phyloP scores from a whole-genome alignment of 2,888 invertebrate genomes.

The Thymelicus acteon region DNA sequence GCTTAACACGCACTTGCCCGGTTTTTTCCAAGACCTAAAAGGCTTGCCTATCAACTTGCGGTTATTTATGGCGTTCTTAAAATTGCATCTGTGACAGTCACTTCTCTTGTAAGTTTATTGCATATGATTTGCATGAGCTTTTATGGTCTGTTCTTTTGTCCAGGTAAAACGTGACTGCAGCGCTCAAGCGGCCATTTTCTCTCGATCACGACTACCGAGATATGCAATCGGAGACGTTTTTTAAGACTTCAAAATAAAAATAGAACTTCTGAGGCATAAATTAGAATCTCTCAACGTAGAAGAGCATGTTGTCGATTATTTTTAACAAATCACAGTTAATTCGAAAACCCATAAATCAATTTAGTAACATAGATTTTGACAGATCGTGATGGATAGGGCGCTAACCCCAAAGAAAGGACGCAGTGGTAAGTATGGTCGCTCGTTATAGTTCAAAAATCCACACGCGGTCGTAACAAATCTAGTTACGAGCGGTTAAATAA shows the following conservation, averaged over 20 bases:
- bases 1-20: no score
- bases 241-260: constrained; percentile 16
- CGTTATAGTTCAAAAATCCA: constrained; percentile 72
- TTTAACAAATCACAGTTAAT: constrained; percentile 15
- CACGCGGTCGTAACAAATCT: constrained; percentile 67
- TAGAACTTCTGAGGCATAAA: constrained; percentile 1
- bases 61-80: constrained; percentile 41
- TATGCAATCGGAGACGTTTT: constrained; percentile 58
- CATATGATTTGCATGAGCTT: constrained; percentile 67
- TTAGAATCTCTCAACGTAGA: not conserved
- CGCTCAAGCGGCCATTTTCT: constrained; percentile 61
- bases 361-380: constrained; percentile 49
- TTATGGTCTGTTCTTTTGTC: constrained; percentile 55
- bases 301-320: not conserved
- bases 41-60: not conserved
- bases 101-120: constrained; percentile 59
- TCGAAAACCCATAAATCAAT: constrained; percentile 45
- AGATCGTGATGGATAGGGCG: constrained; percentile 56
- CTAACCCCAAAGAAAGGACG: constrained; percentile 54
- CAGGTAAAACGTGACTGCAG: constrained; percentile 72
- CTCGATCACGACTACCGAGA: constrained; percentile 69
- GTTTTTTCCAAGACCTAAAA: constrained; percentile 20
- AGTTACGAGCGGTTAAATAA: constrained; percentile 82
- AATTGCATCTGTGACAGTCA: constrained; percentile 57
- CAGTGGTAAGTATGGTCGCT: constrained; percentile 53